Evolutionary conservation across 2,113 vertebrate genomes (phyloP), one percentile per base, ranked within the genome.

Genomic region (Gymnocephalus cernua): DNA sequence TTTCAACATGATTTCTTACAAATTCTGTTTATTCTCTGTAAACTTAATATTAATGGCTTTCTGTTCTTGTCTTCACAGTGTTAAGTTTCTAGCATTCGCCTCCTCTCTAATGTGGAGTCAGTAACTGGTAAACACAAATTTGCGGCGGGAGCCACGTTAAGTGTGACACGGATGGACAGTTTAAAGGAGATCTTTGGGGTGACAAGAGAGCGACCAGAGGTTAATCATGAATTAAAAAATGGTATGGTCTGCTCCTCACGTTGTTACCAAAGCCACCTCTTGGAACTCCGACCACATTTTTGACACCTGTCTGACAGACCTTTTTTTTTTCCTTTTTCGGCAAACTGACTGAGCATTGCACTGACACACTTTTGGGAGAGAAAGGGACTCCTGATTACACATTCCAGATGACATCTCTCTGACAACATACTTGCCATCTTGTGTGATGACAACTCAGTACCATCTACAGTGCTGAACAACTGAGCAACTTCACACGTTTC

Each of bases 201-300:
- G 88, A 88, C 89, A 75, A 90, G 88, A 92, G 82, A 79, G 91
- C 90, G 92, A 91, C 92, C 90, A 88, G 90, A 90, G 85, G 83
- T 87, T 84, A 91, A 92, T 90, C 84, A 89, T 82, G 80, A 92
- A 51, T 85, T 86, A 23, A 84, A 79, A 82, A 87, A 86, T 88
- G 77, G 88, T 51, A 85, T 84, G 91, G 92, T 92, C 93, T 88
- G 92, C 93, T 95, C 93, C 91, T 95, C 91, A 94, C 84, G 85
- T 88, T 90, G 92, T 93, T 95, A 96, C 95, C 95, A 96, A 96
- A 95, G 95, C 94, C 95, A 93, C 93, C 94, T 95, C 94, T 93
- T 69, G 85, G 93, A 95, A 92, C 93, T 93, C 93, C 70, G 56
- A 88, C 81, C 80, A 87, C 89, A 87, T 66, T 84, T 91, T 89